A percentile compares a stretch with the other conserved stretches of the same genome.
Conservation (phyloP, 1,140 invertebrate species). For the Brachionus rotundiformis region DNA sequence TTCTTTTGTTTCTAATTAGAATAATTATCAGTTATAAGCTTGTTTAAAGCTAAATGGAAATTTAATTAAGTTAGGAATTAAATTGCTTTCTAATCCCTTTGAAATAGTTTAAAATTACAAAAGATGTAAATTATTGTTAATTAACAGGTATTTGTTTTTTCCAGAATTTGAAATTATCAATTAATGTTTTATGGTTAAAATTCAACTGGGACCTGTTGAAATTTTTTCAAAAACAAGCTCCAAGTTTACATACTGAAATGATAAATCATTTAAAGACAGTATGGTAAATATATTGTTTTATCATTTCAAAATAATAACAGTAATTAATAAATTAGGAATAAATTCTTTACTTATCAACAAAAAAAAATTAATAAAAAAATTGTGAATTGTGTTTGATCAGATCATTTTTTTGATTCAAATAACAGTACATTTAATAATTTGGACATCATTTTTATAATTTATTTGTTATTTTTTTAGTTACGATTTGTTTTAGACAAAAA, state of each 20-base stretch:
- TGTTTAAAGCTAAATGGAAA: not conserved
- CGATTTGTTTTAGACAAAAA: not conserved
- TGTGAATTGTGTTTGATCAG: too few relatives aligned
- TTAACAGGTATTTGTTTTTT: not conserved
- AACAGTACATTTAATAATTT: too few relatives aligned
- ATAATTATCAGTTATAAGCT: slow-evolving; percentile 2
- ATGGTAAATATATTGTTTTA: slow-evolving; percentile 10
- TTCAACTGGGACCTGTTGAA: not conserved
- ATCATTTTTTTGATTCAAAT: not conserved
- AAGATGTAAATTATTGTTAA: not conserved
- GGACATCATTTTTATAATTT: too few relatives aligned
- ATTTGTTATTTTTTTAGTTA: not conserved
- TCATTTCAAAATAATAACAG: not conserved
- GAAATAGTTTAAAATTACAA: not conserved
- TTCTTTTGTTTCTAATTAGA: not conserved
- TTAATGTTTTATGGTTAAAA: not conserved
- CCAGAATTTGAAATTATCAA: not conserved
- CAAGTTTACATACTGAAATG: not conserved
- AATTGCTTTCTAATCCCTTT: not conserved
- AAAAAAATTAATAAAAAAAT: not conserved
- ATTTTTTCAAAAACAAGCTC: not conserved
- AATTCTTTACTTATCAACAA: not conserved
- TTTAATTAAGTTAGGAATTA: not conserved
- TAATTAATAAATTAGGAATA: not conserved
- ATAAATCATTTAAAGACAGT: slow-evolving; percentile 10